phyloP scores from a whole-genome alignment of 1,140 invertebrate species.

The Stegodyphus mimosarum region DNA sequence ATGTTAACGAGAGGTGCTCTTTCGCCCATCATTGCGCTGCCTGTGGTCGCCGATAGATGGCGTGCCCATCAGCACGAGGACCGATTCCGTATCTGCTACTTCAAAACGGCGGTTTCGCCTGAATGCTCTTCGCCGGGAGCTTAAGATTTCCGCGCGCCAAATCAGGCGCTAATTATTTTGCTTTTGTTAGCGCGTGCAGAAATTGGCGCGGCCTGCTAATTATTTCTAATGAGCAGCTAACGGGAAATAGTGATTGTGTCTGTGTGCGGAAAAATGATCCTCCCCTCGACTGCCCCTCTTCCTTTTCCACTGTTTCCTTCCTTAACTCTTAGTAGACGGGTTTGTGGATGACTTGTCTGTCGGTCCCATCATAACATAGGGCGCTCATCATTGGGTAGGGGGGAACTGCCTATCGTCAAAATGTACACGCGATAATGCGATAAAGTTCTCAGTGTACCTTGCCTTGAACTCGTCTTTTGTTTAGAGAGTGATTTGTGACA shows the following conservation, averaged over 20 bases:
- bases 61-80: neutral
- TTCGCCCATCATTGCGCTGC: too few relatives aligned
- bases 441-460: conserved; percentile 4
- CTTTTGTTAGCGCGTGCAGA: conserved; percentile 37
- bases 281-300: conserved; percentile 2
- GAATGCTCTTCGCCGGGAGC: neutral
- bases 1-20: too few relatives aligned
- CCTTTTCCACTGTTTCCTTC: neutral
- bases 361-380: neutral
- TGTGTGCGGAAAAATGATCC: conserved; percentile 38
- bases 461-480: neutral
- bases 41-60: conserved; percentile 20
- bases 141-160: conserved; percentile 33
- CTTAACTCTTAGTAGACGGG: neutral
- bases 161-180: conserved; percentile 49
- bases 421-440: neutral
- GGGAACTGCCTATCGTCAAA: conserved; percentile 17
- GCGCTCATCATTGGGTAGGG: neutral
- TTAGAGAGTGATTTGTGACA: conserved; percentile 17
- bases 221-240: conserved; percentile 51
- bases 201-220: conserved; percentile 44
- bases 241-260: conserved; percentile 47
- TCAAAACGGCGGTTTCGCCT: neutral
- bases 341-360: neutral
- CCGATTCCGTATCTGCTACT: too few relatives aligned